Evolutionary conservation across 1,140 invertebrate genomes (phyloP), one percentile per base, ranked within the genome.

Genomic region (Papilio machaon): DNA sequence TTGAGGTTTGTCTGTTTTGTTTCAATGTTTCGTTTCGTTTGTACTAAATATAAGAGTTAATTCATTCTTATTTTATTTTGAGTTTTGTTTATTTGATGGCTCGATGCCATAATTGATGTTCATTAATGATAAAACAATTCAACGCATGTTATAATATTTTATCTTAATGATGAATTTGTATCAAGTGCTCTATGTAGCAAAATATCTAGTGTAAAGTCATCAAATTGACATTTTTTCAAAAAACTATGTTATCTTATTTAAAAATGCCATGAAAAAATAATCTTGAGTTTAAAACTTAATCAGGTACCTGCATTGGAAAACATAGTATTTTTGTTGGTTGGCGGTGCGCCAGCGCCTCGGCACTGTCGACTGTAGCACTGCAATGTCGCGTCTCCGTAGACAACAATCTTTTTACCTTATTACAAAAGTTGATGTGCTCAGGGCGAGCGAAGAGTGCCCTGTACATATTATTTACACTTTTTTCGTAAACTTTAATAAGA

Each of bases 221-320:
- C 2, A 17, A 15, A 17, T 52, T 52, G 49, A 52, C 49, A 38
- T 52, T 52, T 52, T 15, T 52, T 52, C 49, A 15, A 15, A 1
- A 52, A 15, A n/a, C 43, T 1, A 8, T 74, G 46, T 46, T 74
- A 23, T 75, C 19, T 1, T 52, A 75, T 75, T 75, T 52, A 30
- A 38, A 13, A 52, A 47, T 52, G 46, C 23, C 9, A 52, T 35
- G 46, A 47, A 75, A 75, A 75, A n/a, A 75, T n/a, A n/a, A n/a
- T 74, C 19, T 75, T 30, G 47, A 49, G 43, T 75, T 52, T 49
- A 75, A 75, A 52, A 75, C 23, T 75, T 75, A 75, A 75, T 75
- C 46, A 52, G 47, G 46, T 52, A 75, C 73, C 73, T 75, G 43
- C 43, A 49, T 30, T 52, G 13, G 73, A 7, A 75, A 30, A 75